Base-by-base conservation (phyloP, 2,888 invertebrate genomes). In the Standfussiana lucernea region DNA sequence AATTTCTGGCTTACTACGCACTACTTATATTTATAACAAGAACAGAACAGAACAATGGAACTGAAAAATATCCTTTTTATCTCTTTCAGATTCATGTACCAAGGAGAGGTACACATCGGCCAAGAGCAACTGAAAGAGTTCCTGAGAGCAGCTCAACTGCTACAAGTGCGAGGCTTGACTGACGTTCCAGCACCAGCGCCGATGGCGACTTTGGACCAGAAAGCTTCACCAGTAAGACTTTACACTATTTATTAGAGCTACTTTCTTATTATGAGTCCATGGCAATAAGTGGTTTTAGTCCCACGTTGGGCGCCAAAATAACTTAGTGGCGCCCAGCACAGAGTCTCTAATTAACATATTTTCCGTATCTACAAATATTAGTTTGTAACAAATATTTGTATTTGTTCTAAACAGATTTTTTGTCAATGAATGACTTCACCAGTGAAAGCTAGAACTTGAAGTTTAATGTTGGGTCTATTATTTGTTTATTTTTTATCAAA, bases 31-130 rank as follows among this genome's bases (percentile, higher is more conserved):
- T 62, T n/a, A 35, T 8, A 40, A 40, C 21, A 13, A 10, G 32
- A n/a, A n/a, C n/a, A n/a, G n/a, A n/a, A n/a, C n/a, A n/a, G n/a
- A n/a, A n/a, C n/a, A n/a, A 40, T 13, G 5, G 47, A 35, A 64
- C 18, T 64, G 24, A 59, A n/a, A 15, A 8, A 15, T 45, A 40
- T 72, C 0, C 0, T 35, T 65, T 50, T 37, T 65, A 59, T 18
- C 28, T 42, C 56, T 35, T 62, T 0, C 92, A 98, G 98, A 95
- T 99, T 99, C 97, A 99, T 99, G 98, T 99, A 99, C 95, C 98
- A 98, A 95, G 99, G 99, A 82, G 99, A 99, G 95, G 99, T 99
- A 50, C 98, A 98, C 94, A 98, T 99, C 89, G 98, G 98, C 40
- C 98, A 99, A 94, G 98, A 98, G 90, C 98, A 98, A 93, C 96